Evolutionary conservation across 2,888 invertebrate genomes (phyloP), one percentile per base, ranked within the genome.

Genomic region (Flexamia atlantica): DNA sequence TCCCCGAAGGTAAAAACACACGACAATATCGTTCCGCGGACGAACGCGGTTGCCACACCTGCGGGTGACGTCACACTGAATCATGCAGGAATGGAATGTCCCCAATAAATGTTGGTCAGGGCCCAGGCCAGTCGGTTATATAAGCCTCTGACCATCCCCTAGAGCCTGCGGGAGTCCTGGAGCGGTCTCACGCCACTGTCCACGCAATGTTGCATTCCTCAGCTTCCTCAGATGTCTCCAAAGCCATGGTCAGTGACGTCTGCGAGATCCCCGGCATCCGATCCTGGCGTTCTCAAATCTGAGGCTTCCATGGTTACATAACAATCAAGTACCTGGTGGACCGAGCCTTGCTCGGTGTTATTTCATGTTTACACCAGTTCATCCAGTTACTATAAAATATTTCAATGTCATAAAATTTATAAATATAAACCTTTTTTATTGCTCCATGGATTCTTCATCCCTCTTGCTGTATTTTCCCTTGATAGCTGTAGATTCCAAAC

Each of bases 81-180:
- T 68, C 68, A 68, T 17, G 72, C 40, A 40, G 72, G 72, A 72
- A 25, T 76, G 76, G 76, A 76, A 76, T 76, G 76, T 76, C 76
- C 76, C 76, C 76, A 76, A 76, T 76, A 76, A 76, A 76, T 76
- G 76, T 76, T 76, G 76, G 76, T 76, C 76, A 76, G 76, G 76
- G 76, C 42, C 76, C 32, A 30, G 4, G 57, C 57, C 57, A 57
- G 23, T 23, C 74, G 28, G 5, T 76, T 76, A 76, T 76, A 76
- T 76, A 76, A 76, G 17, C 74, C 23, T 2, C 76, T 72, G 72
- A 42, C 68, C 32, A 32, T 68, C 68, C 57, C 57, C 12, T 10
- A 4, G 50, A n/a, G 20, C 57, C 57, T 57, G 57, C 57, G 23
- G 57, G 57, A 57, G 3, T 57, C 23, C 68, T 23, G 60, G 60